A percentile compares a stretch with the other conserved stretches of the same genome.
phyloP scores from a whole-genome alignment of 2,797 vertebrate genomes.

The Okamejei kenojei region DNA sequence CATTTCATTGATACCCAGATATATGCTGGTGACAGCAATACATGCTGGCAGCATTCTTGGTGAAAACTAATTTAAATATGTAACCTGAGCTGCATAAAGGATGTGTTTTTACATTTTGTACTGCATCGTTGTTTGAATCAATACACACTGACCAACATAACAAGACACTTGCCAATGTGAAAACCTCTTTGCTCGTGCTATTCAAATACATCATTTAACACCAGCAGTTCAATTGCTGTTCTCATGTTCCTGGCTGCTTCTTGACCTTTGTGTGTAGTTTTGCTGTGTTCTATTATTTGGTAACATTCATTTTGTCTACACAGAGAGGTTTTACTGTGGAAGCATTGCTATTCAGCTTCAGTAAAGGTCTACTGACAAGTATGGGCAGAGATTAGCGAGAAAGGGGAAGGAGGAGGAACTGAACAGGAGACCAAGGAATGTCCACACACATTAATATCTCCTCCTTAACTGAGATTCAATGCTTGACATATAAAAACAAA shows the following conservation, averaged over 20 bases:
- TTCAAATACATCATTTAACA: background rate
- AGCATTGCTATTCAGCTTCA: background rate
- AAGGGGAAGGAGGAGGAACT: background rate
- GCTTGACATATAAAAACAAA: too few species aligned
- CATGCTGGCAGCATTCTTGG: background rate
- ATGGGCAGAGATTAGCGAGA: background rate
- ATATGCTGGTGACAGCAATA: background rate
- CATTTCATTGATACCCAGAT: background rate
- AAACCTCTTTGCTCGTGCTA: background rate
- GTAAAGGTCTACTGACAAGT: background rate
- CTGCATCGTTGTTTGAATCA: background rate
- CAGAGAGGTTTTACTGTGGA: background rate
- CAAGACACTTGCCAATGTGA: background rate
- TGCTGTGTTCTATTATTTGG: background rate
- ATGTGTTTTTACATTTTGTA: background rate
- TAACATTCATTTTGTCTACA: background rate
- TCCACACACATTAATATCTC: background rate
- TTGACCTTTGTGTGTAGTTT: background rate
- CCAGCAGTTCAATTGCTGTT: background rate
- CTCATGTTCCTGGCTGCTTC: background rate
- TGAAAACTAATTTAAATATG: background rate
- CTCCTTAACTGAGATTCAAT: background rate
- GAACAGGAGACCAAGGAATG: background rate
- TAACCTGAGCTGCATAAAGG: background rate
- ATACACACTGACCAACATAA: background rate